A percentile compares a stretch with the other conserved stretches of the same genome.
Evolutionary conservation across 2,888 invertebrate genomes (phyloP).

Genomic region (Terebella lapidaria): DNA sequence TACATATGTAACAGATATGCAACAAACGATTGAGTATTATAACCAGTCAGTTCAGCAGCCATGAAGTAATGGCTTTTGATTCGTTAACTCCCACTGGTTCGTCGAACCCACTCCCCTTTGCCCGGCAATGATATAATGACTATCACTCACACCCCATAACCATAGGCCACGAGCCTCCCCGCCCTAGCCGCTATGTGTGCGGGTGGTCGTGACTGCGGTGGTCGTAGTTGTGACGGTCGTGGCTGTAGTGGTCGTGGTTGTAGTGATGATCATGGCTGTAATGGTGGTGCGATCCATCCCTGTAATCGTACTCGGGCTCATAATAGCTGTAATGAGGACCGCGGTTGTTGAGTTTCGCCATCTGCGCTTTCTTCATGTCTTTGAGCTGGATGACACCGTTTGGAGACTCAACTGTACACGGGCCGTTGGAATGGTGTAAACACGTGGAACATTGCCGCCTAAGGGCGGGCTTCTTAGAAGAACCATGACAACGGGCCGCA

Average conservation of each 20-base stretch:
- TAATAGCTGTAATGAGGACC: neutral
- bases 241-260: neutral
- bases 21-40: no score
- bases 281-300: neutral
- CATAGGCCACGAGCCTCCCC: no score
- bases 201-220: neutral
- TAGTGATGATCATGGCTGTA: neutral
- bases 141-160: no score
- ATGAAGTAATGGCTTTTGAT: no score
- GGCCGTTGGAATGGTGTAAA: slow-evolving; percentile 20
- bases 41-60: no score
- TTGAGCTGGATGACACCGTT: slow-evolving; percentile 22
- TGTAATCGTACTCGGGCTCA: neutral
- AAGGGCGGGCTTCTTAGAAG: slow-evolving; percentile 74
- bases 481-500: slow-evolving; percentile 81
- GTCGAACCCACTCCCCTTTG: no score
- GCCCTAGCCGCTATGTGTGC: neutral
- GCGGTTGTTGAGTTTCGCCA: neutral
- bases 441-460: slow-evolving; percentile 73
- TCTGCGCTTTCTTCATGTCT: neutral
- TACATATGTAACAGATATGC: no score
- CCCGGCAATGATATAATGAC: no score
- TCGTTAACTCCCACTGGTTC: no score
- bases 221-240: neutral
- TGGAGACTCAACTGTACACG: slow-evolving; percentile 23